Evolutionary conservation across 2,113 vertebrate species (phyloP).

Genomic region (Pipra filicauda): DNA sequence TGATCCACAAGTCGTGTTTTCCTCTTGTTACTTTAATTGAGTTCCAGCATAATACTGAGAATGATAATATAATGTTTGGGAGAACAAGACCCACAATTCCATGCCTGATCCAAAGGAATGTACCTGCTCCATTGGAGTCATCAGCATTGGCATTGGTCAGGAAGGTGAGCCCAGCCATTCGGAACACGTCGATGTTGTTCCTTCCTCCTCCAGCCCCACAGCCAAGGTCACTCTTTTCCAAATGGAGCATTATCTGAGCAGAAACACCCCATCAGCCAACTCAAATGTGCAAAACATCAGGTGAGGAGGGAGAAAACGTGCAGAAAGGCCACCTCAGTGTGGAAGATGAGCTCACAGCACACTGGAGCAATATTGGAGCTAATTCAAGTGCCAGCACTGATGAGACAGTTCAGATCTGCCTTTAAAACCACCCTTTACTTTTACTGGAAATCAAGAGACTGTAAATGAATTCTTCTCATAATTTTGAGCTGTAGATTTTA

Average conservation of each 20-base stretch:
- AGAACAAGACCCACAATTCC: neutral
- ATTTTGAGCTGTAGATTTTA: neutral
- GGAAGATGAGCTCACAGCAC: neutral
- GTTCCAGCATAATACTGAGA: neutral
- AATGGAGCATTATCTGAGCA: slow-evolving; percentile 76
- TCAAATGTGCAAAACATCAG: neutral
- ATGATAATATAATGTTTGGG: neutral
- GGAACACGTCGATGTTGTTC: slow-evolving; percentile 84
- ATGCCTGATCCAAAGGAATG: neutral
- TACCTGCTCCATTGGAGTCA: slow-evolving; percentile 60
- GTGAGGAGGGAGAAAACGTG: neutral
- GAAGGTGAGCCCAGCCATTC: slow-evolving; percentile 86
- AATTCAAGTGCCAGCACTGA: neutral
- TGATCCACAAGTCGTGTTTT: neutral
- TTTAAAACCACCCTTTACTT: neutral
- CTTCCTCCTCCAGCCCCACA: slow-evolving; percentile 90
- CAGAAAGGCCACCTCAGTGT: neutral
- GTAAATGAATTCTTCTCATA: accelerated
- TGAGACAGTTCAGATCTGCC: neutral
- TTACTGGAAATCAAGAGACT: neutral
- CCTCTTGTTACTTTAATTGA: neutral
- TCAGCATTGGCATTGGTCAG: slow-evolving; percentile 86
- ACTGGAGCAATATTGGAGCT: neutral
- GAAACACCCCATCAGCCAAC: neutral
- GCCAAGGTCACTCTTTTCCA: slow-evolving; percentile 88